phyloP scores from a whole-genome alignment of 2,113 vertebrate genomes.

The Zingel zingel region DNA sequence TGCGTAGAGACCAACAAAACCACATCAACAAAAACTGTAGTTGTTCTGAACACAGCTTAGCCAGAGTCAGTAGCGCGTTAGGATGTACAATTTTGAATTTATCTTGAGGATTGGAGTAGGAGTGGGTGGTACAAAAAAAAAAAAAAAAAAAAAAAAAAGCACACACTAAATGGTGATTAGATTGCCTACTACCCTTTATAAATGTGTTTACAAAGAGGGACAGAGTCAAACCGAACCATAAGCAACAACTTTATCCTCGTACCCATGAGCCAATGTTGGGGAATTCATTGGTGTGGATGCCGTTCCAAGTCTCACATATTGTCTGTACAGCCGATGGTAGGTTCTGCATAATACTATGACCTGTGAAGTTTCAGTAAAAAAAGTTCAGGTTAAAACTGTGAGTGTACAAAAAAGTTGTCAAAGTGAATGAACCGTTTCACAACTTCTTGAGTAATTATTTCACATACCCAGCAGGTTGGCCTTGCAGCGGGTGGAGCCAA shows the following conservation, averaged over 20 bases:
- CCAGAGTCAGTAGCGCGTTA: background rate
- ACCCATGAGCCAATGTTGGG: slow-evolving; percentile 99
- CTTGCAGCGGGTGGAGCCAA: slow-evolving; percentile 95
- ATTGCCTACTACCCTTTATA: background rate
- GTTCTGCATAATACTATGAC: slow-evolving; percentile 92
- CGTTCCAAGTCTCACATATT: slow-evolving; percentile 96
- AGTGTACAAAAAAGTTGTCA: background rate
- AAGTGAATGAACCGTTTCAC: background rate
- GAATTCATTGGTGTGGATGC: slow-evolving; percentile 96
- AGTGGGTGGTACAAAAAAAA: background rate
- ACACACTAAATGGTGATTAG: background rate
- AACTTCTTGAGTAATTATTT: slow-evolving; percentile 4
- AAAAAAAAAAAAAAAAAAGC: background rate
- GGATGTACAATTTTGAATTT: no score
- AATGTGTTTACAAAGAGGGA: background rate
- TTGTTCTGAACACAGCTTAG: background rate
- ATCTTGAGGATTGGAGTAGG: background rate
- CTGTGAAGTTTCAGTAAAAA: slow-evolving; percentile 75
- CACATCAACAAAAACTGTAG: background rate
- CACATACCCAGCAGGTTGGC: slow-evolving; percentile 91
- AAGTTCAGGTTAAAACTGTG: slow-evolving; percentile 5
- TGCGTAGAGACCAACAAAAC: background rate
- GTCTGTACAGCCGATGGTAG: slow-evolving; percentile 92
- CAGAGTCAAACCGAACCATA: background rate
- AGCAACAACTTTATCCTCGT: slow-evolving; percentile 60